phyloP scores from a whole-genome alignment of 2,113 vertebrate species.

The Hyaena hyaena region DNA sequence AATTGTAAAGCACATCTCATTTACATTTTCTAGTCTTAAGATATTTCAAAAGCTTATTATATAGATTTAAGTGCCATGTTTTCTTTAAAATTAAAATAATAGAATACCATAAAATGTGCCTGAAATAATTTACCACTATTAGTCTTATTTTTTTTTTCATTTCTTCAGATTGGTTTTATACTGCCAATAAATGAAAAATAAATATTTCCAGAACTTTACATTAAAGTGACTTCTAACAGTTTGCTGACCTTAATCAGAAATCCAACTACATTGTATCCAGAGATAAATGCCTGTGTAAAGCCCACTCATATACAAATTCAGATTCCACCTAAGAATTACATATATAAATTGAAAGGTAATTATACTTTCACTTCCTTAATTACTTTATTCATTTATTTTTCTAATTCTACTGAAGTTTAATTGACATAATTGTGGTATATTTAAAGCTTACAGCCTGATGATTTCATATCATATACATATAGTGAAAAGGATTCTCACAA shows the following conservation, averaged over 20 bases:
- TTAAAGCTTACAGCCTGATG: background rate
- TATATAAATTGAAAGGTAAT: background rate
- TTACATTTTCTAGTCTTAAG: background rate
- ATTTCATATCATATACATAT: background rate
- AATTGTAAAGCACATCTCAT: background rate
- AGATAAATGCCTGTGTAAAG: background rate
- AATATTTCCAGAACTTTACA: background rate
- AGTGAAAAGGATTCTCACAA: background rate
- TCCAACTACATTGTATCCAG: background rate
- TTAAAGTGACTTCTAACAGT: background rate
- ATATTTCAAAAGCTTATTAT: background rate
- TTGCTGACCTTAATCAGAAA: background rate
- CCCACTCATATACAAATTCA: background rate
- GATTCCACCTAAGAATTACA: background rate
- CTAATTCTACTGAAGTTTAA: background rate
- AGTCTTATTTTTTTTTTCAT: background rate
- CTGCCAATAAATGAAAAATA: background rate
- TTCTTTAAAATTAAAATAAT: background rate
- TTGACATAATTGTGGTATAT: background rate
- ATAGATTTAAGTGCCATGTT: background rate
- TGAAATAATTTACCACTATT: slow-evolving; percentile 18
- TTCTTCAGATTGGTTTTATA: background rate
- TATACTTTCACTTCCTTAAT: slow-evolving; percentile 7
- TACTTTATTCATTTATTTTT: background rate
- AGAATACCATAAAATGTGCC: background rate